Percentiles rank a stretch among this genome's conserved stretches.
These are phyloP conservation scores for Eucidaris tribuloides DNA, from an alignment of 35 echinoderm and acorn worm species.

Conservation along the genomic window DNA sequence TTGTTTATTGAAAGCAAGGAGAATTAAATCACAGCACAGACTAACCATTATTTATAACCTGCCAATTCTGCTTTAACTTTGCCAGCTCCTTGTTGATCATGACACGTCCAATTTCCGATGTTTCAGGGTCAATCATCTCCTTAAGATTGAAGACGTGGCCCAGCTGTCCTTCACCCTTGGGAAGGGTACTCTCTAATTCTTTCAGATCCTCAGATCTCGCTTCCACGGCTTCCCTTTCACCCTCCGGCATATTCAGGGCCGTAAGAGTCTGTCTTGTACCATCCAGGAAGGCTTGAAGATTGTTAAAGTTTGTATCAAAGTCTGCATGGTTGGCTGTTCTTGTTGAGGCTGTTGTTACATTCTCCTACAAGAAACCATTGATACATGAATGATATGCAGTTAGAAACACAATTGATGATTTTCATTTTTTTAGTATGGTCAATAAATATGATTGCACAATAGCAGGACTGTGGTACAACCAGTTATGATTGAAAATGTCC, in stretches of 20 bases:
- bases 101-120: conserved; percentile 24
- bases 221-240: background rate
- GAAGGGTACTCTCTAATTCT: background rate
- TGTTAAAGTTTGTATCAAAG: background rate
- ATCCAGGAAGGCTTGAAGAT: conserved; percentile 9
- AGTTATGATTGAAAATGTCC: no score
- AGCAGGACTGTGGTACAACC: no score
- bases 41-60: background rate
- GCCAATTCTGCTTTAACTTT: conserved; percentile 18
- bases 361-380: background rate
- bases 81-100: conserved; percentile 29
- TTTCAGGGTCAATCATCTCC: conserved; percentile 10
- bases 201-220: background rate
- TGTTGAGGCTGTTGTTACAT: background rate
- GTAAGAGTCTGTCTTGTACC: background rate
- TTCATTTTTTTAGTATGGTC: no score
- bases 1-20: no score
- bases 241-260: background rate
- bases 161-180: conserved; percentile 23
- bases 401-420: no score
- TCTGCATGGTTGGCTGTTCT: conserved; percentile 11
- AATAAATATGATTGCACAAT: no score
- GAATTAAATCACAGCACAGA: no score
- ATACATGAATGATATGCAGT: background rate
- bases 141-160: conserved; percentile 9